phyloP scores from a whole-genome alignment of 2,888 invertebrate species.

The Shargacucullia verbasci region DNA sequence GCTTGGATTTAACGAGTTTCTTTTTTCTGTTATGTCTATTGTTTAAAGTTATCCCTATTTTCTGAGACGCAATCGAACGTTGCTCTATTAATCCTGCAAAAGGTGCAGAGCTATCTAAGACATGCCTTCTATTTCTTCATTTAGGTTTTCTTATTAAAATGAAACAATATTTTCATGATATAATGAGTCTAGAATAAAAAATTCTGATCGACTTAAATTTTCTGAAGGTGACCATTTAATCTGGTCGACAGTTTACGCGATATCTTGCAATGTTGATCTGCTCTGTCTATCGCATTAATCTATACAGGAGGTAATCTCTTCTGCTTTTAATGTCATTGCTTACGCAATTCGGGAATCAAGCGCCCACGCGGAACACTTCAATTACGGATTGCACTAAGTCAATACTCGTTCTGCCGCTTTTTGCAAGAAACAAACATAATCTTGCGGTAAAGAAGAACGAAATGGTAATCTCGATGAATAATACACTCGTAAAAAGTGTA shows the following conservation, averaged over 20 bases:
- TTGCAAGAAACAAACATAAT: slow-evolving; percentile 11
- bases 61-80: too few species aligned
- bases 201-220: neutral
- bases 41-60: too few species aligned
- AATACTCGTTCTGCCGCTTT: slow-evolving; percentile 24
- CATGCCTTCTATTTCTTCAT: too few species aligned
- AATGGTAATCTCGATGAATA: slow-evolving; percentile 45
- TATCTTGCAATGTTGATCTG: slow-evolving; percentile 4
- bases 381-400: slow-evolving; percentile 24
- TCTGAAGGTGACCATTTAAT: slow-evolving; percentile 1
- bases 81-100: too few species aligned
- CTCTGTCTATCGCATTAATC: slow-evolving; percentile 12
- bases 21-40: too few species aligned
- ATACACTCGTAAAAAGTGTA: slow-evolving; percentile 21
- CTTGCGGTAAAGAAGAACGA: slow-evolving; percentile 6
- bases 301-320: slow-evolving; percentile 22
- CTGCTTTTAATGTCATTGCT: slow-evolving; percentile 16
- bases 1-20: slow-evolving; percentile 1
- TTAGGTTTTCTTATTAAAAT: too few species aligned
- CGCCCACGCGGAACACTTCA: slow-evolving; percentile 25
- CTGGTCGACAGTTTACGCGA: neutral
- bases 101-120: too few species aligned
- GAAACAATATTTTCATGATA: neutral
- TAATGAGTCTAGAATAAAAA: too few species aligned
- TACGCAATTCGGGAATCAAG: slow-evolving; percentile 24